phyloP scores from a whole-genome alignment of 2,888 invertebrate genomes.

The Xestia sexstrigata region DNA sequence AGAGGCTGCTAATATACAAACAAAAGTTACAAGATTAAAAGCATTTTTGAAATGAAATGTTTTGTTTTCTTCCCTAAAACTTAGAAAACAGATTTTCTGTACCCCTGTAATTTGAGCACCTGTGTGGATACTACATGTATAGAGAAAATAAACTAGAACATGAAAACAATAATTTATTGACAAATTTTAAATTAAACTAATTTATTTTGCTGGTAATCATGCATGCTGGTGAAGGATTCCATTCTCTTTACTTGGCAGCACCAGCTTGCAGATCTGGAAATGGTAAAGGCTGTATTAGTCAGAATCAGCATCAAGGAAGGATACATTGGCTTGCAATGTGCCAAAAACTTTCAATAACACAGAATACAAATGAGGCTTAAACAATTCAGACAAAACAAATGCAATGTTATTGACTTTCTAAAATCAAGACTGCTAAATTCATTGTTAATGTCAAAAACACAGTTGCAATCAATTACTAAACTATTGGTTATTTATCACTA shows the following conservation, averaged over 20 bases:
- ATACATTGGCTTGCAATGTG: neutral
- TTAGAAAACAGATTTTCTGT: too few species aligned
- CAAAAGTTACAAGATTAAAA: constrained; percentile 81
- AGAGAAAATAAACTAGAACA: constrained; percentile 20
- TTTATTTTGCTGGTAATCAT: constrained; percentile 73
- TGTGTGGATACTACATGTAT: neutral
- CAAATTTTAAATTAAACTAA: constrained; percentile 75
- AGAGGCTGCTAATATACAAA: constrained; percentile 86
- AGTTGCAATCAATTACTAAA: constrained; percentile 7
- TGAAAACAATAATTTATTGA: constrained; percentile 70
- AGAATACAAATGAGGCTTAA: constrained; percentile 6
- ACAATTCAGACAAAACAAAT: constrained; percentile 22
- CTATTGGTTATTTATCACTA: constrained; percentile 27
- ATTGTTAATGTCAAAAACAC: constrained; percentile 45
- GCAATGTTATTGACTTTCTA: constrained; percentile 24
- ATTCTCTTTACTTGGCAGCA: constrained; percentile 72
- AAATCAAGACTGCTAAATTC: constrained; percentile 7
- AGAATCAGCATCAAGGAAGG: neutral
- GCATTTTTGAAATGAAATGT: constrained; percentile 49
- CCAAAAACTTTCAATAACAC: constrained; percentile 19
- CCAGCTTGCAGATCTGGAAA: constrained; percentile 80
- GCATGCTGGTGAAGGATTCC: constrained; percentile 73
- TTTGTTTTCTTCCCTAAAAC: constrained; percentile 21
- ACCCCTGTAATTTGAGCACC: neutral
- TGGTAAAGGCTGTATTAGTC: constrained; percentile 15